Conservation (phyloP, 2,888 invertebrate genomes). For the Nemotelus nigrinus region DNA sequence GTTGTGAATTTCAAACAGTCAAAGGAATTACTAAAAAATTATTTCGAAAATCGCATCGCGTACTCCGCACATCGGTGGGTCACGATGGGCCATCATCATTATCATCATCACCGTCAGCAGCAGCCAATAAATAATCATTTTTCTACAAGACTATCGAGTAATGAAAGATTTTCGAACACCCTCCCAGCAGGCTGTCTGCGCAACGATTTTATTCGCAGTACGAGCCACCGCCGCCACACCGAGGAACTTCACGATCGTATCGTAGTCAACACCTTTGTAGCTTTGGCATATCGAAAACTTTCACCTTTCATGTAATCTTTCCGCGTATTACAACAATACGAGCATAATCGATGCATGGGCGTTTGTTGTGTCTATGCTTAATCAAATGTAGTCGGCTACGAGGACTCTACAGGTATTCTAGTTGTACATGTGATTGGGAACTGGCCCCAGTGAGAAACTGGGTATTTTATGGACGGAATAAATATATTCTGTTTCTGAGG, state of each 20-base stretch:
- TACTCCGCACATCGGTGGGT: slow-evolving; percentile 12
- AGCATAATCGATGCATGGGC: slow-evolving; percentile 44
- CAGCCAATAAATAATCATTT: slow-evolving; percentile 30
- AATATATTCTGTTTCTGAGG: neutral
- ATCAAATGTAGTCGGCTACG: slow-evolving; percentile 14
- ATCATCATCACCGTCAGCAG: slow-evolving; percentile 34
- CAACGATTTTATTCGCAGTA: slow-evolving; percentile 24
- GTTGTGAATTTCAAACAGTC: neutral
- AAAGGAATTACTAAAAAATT: slow-evolving; percentile 18
- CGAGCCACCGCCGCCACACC: neutral
- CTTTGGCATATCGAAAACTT: slow-evolving; percentile 56
- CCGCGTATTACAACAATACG: slow-evolving; percentile 54
- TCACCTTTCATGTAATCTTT: slow-evolving; percentile 65
- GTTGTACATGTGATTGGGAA: neutral
- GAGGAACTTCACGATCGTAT: slow-evolving; percentile 28
- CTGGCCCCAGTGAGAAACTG: slow-evolving; percentile 1
- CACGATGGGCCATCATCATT: slow-evolving; percentile 38
- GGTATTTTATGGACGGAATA: neutral
- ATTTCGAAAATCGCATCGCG: slow-evolving; percentile 31
- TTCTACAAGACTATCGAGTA: slow-evolving; percentile 31
- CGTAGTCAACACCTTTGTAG: slow-evolving; percentile 21
- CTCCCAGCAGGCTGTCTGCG: slow-evolving; percentile 33
- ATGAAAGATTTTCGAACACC: slow-evolving; percentile 40
- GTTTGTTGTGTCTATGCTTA: slow-evolving; percentile 42
- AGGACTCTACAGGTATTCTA: slow-evolving; percentile 32